Evolutionary conservation across 2,888 invertebrate species (phyloP), one percentile per base, ranked within the genome.

Genomic region (Microdon myrmicae): DNA sequence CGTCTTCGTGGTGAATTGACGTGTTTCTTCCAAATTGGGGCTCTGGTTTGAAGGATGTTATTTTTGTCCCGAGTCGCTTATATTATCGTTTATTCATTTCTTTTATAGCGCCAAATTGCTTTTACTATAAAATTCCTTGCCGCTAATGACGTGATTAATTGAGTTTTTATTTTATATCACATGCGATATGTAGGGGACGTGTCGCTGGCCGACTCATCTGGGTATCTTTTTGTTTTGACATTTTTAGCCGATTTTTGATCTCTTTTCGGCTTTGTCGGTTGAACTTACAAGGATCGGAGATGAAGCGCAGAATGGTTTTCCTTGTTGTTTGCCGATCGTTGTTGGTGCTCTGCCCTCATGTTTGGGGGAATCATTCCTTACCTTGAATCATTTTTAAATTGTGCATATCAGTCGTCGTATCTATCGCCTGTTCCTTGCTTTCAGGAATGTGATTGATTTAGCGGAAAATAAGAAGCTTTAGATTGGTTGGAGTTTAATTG

Each of bases 111-210:
- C n/a, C n/a, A n/a, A n/a, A n/a, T 39, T 22, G 19, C 10, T 22
- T 28, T 38, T 17, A 34, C 2, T 37, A 17, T 29, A n/a, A 61
- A 61, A 56, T 61, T 61, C 49, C 41, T 39, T 51, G 20, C 28
- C 34, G 23, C 45, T 56, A 56, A 64, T 64, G 56, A 64, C 56
- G 61, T 56, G 56, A 56, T 64, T 64, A 64, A 47, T 56, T 56
- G 26, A 41, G n/a, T 56, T 64, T 61, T 45, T 14, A 13, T 7
- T 49, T 37, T 28, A 9, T 9, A 38, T 34, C 26, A 22, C 39
- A 22, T 4, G 7, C 38, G 31, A 10, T 16, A 35, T 6, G 1
- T 20, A 17, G 32, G 14, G 23, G n/a, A n/a, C n/a, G 9, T 2
- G 8, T 10, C 12, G 39, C 17, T 17, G 34, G n/a, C 39, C 26